A percentile compares a stretch with the other conserved stretches of the same genome.
Evolutionary conservation across 2,113 vertebrate genomes (phyloP).

Genomic region (Ciconia stormi): DNA sequence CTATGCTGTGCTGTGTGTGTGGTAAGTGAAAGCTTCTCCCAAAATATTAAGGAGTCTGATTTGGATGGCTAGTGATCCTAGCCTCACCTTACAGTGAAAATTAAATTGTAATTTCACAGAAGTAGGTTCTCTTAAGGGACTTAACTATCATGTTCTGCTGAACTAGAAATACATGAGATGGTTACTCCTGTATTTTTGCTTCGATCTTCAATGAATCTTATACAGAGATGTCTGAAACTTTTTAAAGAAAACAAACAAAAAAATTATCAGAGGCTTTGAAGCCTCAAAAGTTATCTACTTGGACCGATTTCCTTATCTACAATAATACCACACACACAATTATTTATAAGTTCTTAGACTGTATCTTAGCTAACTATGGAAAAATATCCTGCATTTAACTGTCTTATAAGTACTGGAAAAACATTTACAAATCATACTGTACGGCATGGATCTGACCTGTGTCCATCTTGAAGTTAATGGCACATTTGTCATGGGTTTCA

Average conservation of each 20-base stretch:
- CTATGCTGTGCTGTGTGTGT: neutral
- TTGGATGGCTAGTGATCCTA: neutral
- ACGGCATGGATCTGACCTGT: neutral
- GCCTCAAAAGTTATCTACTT: neutral
- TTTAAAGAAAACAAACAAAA: neutral
- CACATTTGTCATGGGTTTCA: neutral
- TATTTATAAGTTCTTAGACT: neutral
- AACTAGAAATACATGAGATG: neutral
- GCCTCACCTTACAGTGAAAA: neutral
- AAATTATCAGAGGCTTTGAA: neutral
- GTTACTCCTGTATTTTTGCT: neutral
- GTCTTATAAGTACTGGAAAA: constrained; percentile 29
- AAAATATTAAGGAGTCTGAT: neutral
- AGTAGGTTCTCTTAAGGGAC: neutral
- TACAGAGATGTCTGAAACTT: neutral
- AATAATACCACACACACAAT: neutral
- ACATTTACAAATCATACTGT: neutral
- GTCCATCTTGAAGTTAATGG: neutral
- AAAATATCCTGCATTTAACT: neutral
- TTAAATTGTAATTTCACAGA: neutral
- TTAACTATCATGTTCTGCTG: neutral
- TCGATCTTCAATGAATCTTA: neutral
- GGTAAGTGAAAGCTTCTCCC: neutral
- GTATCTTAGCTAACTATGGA: neutral
- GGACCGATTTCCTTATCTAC: neutral